Evolutionary conservation across 2,113 vertebrate genomes (phyloP), one percentile per base, ranked within the genome.

Genomic region (Mastomys coucha): DNA sequence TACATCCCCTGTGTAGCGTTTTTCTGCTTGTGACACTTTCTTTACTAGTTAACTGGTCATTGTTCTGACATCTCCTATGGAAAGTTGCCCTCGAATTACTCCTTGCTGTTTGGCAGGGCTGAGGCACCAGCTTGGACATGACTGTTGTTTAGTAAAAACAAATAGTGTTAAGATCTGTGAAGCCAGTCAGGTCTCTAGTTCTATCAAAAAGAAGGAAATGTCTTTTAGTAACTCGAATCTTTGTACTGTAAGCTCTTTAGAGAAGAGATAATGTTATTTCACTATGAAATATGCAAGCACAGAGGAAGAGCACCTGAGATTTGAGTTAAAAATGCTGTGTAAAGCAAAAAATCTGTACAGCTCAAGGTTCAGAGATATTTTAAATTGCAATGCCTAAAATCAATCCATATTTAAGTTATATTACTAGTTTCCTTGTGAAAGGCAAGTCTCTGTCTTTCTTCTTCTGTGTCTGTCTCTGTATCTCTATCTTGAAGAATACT

Each of bases 231-330:
- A 89, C 5, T n/a, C 9, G 45, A 28, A 2, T 67, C 28, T 82
- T 78, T 84, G 14, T 70, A 49, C 11, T 51, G 7, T 12, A 26
- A 93, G 75, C 4, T 0, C 24, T 72, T 96, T 90, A 76, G 24
- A 89, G 19, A 94, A 96, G 12, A 8, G 39, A 58, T 84, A 77
- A 92, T 69, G 22, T 19, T 81, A 90, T 92, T 96, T 90, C 80
- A 85, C 90, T 97, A 77, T 89, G 72, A 96, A 58, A 80, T 51
- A 36, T 95, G 53, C 3, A 56, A 94, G 31, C 88, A 69, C 42
- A 65, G 72, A 90, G 11, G 53, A 90, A 75, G 89, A 95, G 96
- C 69, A 93, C 88, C 92, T 91, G 92, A 93, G 28, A 24, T 81
- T 60, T 96, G 87, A 94, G 33, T 81, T 93, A 42, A 72, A 95